These are phyloP conservation scores for Cochlearius cochlearius DNA, from an alignment of 2,113 vertebrate species.

Conservation along the genomic window DNA sequence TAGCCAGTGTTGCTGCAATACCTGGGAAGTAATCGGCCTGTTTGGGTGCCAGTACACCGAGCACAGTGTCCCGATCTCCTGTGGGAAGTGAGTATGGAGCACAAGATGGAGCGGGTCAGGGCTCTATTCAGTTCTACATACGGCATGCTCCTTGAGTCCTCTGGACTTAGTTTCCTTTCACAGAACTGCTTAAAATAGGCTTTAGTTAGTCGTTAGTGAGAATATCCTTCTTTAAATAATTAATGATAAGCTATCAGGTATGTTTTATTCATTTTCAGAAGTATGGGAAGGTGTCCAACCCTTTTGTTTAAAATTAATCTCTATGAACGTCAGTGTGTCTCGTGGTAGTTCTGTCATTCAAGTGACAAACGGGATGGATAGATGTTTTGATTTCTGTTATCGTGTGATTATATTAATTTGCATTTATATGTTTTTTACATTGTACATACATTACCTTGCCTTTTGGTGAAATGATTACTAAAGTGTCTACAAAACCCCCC, in stretches of 20 bases:
- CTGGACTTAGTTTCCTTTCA: background rate
- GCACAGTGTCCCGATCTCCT: background rate
- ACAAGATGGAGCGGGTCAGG: background rate
- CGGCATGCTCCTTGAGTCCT: no score
- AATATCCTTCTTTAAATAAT: background rate
- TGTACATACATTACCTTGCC: background rate
- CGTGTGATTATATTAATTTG: background rate
- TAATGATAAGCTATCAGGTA: background rate
- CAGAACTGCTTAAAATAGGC: background rate
- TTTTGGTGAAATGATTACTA: background rate
- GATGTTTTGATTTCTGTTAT: background rate
- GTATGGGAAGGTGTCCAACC: background rate
- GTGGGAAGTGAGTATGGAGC: background rate
- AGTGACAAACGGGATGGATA: background rate
- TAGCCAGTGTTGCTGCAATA: background rate
- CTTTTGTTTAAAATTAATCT: background rate
- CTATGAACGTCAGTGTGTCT: fast-evolving
- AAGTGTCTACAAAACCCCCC: background rate
- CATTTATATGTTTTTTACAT: background rate
- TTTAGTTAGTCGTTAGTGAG: background rate
- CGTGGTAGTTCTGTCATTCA: background rate
- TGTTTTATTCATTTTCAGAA: background rate
- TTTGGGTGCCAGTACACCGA: background rate
- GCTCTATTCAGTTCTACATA: background rate
- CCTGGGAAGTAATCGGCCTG: background rate